Evolutionary conservation across 2,888 invertebrate genomes (phyloP).

Genomic region (Cosmopolites sordidus): DNA sequence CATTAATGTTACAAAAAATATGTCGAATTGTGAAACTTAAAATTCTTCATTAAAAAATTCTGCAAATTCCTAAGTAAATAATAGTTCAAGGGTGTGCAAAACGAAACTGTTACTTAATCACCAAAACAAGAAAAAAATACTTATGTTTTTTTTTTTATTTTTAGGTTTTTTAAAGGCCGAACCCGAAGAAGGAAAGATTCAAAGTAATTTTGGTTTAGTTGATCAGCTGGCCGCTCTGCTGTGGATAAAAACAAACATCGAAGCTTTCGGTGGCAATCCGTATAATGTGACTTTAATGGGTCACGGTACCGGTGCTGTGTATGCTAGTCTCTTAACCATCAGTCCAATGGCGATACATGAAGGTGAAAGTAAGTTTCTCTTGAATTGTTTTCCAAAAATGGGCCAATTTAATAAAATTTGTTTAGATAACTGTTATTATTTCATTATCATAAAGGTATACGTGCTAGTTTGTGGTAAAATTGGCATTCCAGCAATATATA

Average conservation of each 20-base stretch:
- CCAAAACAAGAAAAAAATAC: too few species aligned
- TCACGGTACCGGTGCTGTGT: conserved; percentile 92
- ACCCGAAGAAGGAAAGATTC: conserved; percentile 64
- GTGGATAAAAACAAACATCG: conserved; percentile 93
- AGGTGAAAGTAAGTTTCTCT: conserved; percentile 40
- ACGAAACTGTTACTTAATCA: too few species aligned
- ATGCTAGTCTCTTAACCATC: conserved; percentile 88
- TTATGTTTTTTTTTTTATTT: conserved; percentile 22
- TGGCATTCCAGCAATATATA: too few species aligned
- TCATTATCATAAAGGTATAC: too few species aligned
- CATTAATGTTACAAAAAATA: too few species aligned
- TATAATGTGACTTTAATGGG: conserved; percentile 86
- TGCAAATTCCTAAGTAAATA: too few species aligned
- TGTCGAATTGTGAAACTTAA: too few species aligned
- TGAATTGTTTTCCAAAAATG: neutral
- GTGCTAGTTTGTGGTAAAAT: too few species aligned
- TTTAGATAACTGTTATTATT: too few species aligned
- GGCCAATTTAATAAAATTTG: too few species aligned
- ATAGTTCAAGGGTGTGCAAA: too few species aligned
- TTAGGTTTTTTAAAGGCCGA: conserved; percentile 78
- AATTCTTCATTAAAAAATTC: too few species aligned
- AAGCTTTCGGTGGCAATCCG: conserved; percentile 85
- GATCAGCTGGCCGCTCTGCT: conserved; percentile 92
- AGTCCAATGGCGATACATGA: conserved; percentile 70
- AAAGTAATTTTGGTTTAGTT: conserved; percentile 88